Evolutionary conservation across 2,797 vertebrate species (phyloP).

Genomic region (Channa striata): DNA sequence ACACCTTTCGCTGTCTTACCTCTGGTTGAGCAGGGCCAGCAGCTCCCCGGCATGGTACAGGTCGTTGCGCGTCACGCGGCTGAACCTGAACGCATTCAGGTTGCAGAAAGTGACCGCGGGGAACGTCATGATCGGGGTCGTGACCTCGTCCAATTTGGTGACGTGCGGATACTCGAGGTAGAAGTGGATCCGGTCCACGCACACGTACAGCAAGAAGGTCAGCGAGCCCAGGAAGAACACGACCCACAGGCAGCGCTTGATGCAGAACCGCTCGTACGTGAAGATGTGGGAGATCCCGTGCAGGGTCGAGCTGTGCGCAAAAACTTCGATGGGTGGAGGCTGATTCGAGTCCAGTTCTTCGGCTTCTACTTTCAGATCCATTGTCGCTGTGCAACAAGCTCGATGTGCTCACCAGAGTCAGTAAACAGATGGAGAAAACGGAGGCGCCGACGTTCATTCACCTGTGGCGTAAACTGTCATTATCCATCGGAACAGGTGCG

Average conservation of each 20-base stretch:
- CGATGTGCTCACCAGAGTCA: constrained; percentile 19
- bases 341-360: constrained; percentile 90
- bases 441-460: constrained; percentile 56
- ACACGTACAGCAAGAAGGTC: constrained; percentile 91
- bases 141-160: constrained; percentile 96
- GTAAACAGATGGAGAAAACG: constrained; percentile 25
- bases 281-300: constrained; percentile 99
- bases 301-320: constrained; percentile 94
- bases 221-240: constrained; percentile 94
- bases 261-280: constrained; percentile 92
- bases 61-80: constrained; percentile 95
- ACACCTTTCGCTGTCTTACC: constrained; percentile 77
- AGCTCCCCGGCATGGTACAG: constrained; percentile 98
- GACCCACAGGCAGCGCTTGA: constrained; percentile 93
- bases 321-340: constrained; percentile 93
- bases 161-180: constrained; percentile 97
- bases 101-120: constrained; percentile 98
- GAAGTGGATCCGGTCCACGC: constrained; percentile 95
- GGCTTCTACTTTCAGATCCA: constrained; percentile 95
- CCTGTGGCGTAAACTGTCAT: constrained; percentile 61
- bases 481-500: constrained; percentile 43
- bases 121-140: constrained; percentile 91
- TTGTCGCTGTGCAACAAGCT: constrained; percentile 59
- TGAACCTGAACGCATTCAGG: constrained; percentile 98
- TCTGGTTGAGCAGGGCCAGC: constrained; percentile 95